Percentiles rank a stretch among this genome's conserved stretches.
phyloP scores from a whole-genome alignment of 2,888 invertebrate species.

The Lepidonotus clava region DNA sequence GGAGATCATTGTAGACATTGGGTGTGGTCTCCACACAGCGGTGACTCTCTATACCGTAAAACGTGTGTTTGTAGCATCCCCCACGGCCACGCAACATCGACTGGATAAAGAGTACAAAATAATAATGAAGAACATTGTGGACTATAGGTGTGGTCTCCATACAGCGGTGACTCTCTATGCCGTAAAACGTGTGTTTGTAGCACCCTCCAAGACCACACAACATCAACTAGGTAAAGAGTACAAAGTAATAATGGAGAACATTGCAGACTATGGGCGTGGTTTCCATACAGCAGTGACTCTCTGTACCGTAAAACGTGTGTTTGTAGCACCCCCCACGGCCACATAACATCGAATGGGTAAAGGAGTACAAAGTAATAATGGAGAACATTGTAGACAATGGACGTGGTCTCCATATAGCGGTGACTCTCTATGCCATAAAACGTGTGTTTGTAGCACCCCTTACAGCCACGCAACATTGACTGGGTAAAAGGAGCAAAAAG shows the following conservation, averaged over 20 bases:
- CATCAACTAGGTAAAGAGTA: conserved; percentile 77
- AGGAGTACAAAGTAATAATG: neutral
- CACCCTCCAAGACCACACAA: conserved; percentile 83
- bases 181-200: conserved; percentile 85
- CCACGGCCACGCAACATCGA: conserved; percentile 83
- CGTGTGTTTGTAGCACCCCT: conserved; percentile 84
- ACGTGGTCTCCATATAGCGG: conserved; percentile 84
- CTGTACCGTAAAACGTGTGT: conserved; percentile 84
- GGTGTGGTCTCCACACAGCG: conserved; percentile 85
- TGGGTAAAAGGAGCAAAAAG: conserved; percentile 62
- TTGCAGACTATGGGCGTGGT: conserved; percentile 81
- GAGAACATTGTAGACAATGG: conserved; percentile 70
- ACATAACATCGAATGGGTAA: conserved; percentile 81
- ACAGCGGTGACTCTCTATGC: conserved; percentile 84
- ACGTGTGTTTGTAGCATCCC: conserved; percentile 84
- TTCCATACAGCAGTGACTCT: conserved; percentile 84
- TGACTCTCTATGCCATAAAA: conserved; percentile 85
- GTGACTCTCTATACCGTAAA: conserved; percentile 84
- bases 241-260: neutral
- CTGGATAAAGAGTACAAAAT: conserved; percentile 65
- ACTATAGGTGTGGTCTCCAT: conserved; percentile 84
- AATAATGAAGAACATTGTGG: neutral
- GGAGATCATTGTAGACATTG: conserved; percentile 63
- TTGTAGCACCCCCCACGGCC: conserved; percentile 84
- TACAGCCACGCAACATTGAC: conserved; percentile 82